Conservation (phyloP, 2,888 invertebrate species). For the Pheosia gnoma region DNA sequence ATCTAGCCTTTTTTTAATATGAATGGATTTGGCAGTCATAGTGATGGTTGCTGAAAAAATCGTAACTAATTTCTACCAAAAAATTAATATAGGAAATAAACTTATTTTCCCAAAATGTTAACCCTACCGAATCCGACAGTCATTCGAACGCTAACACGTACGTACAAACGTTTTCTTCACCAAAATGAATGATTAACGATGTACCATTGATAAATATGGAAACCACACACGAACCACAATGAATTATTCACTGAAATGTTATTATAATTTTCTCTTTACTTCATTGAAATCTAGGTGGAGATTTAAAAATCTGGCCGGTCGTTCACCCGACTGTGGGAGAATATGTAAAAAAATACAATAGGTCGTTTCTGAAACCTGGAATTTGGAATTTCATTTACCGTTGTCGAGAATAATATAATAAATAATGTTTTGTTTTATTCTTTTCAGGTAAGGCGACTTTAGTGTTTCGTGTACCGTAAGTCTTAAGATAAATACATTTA, state of each 20-base stretch:
- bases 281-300: conserved; percentile 63
- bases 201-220: conserved; percentile 37
- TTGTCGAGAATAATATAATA: conserved; percentile 35
- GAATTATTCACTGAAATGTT: conserved; percentile 68
- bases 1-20: too few species aligned
- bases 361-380: conserved; percentile 38
- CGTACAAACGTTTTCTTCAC: not conserved
- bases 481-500: not conserved
- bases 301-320: conserved; percentile 77
- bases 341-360: conserved; percentile 35
- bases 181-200: conserved; percentile 24
- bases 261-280: conserved; percentile 64
- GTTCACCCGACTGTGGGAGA: conserved; percentile 59
- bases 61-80: too few species aligned
- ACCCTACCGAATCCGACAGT: not conserved
- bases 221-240: conserved; percentile 56
- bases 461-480: conserved; percentile 6
- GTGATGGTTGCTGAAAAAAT: too few species aligned
- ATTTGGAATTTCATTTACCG: conserved; percentile 40
- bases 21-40: too few species aligned
- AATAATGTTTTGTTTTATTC: conserved; percentile 40
- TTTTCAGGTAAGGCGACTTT: conserved; percentile 52
- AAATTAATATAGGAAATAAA: not conserved
- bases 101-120: not conserved
- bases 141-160: not conserved